Conservation (phyloP, 2,797 vertebrate species). For the Pantherophis vulpinus region DNA sequence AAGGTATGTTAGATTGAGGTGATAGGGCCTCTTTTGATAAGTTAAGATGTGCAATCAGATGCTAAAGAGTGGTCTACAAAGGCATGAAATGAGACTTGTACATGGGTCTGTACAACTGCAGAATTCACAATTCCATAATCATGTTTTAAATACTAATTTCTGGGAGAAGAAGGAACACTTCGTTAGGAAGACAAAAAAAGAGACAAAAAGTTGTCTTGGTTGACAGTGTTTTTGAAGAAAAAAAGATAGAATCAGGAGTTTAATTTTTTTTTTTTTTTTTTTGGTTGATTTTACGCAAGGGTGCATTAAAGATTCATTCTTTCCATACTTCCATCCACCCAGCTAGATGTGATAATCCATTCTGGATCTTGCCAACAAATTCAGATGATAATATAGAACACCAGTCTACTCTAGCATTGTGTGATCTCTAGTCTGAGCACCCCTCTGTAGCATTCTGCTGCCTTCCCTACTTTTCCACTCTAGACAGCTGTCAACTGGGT, state of each 20-base stretch:
- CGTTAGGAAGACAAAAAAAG: background rate
- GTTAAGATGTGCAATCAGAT: background rate
- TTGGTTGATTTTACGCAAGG: background rate
- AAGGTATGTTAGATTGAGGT: background rate
- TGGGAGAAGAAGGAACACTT: background rate
- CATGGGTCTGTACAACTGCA: too few species aligned
- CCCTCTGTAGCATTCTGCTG: background rate
- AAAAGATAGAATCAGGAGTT: background rate
- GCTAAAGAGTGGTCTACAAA: background rate
- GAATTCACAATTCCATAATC: background rate
- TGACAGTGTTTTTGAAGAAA: background rate
- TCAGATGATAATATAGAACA: background rate
- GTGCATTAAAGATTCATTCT: background rate
- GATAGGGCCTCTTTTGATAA: background rate
- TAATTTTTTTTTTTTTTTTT: background rate
- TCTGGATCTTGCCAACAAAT: background rate
- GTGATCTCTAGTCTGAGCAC: background rate
- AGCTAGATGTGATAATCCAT: background rate
- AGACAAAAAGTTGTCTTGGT: background rate
- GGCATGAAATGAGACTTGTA: background rate
- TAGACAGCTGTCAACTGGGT: background rate
- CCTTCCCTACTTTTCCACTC: background rate
- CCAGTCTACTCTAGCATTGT: background rate
- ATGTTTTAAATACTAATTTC: background rate
- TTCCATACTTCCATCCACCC: background rate